phyloP scores from a whole-genome alignment of 2,797 vertebrate species.

The Etheostoma perlongum region DNA sequence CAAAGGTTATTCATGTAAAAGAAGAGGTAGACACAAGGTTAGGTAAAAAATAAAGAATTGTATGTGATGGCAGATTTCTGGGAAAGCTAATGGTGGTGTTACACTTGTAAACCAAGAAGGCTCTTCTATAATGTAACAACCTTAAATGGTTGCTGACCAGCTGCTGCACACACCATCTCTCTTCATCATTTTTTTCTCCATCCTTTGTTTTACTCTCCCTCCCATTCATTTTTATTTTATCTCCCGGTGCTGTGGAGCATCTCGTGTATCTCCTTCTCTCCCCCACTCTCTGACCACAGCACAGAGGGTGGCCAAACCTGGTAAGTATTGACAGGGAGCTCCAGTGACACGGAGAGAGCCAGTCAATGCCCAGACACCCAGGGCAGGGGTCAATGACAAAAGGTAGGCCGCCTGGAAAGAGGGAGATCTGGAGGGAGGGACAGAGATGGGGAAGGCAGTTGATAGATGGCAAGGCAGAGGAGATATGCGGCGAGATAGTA shows the following conservation, averaged over 20 bases:
- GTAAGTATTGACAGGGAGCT: conserved; percentile 89
- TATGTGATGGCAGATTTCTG: conserved; percentile 8
- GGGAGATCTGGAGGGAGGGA: conserved; percentile 40
- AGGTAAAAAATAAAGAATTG: conserved; percentile 7
- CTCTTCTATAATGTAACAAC: conserved; percentile 55
- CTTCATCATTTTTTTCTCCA: conserved; percentile 61
- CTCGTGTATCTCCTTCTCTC: conserved; percentile 68
- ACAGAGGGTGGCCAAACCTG: conserved; percentile 85
- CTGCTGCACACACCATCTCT: conserved; percentile 55
- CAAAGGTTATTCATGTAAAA: conserved; percentile 6
- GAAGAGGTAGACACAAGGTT: background rate
- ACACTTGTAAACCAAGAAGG: conserved; percentile 18
- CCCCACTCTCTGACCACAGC: conserved; percentile 82
- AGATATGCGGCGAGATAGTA: conserved; percentile 71
- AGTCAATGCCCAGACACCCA: conserved; percentile 84
- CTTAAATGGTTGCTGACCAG: conserved; percentile 40
- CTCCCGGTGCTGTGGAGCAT: conserved; percentile 67
- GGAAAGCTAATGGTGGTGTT: conserved; percentile 3
- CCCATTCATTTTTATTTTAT: conserved; percentile 74
- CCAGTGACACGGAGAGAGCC: conserved; percentile 84
- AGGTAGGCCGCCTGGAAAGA: conserved; percentile 77
- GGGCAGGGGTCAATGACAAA: conserved; percentile 87
- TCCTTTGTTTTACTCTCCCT: conserved; percentile 63
- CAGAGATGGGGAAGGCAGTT: conserved; percentile 36
- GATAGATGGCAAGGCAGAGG: conserved; percentile 64